Evolutionary conservation across 1,140 invertebrate species (phyloP), one percentile per base, ranked within the genome.

Genomic region (Plodia interpunctella): DNA sequence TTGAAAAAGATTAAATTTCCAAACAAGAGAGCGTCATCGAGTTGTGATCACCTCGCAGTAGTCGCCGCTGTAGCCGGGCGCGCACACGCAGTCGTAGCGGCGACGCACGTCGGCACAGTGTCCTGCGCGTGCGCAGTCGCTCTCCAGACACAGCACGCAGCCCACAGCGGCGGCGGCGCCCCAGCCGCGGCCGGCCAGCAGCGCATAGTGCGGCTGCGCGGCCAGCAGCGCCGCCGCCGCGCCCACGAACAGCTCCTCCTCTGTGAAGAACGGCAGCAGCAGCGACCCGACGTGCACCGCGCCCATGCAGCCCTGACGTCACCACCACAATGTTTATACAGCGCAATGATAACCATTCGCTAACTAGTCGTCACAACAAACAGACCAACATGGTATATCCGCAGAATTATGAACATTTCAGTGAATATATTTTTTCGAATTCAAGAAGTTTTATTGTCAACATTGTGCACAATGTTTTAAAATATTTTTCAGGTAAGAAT

Each of bases 221-320:
- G 83, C 85, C 15, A 90, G 78, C 66, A 88, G 68, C 19, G 72
- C 71, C 15, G 83, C 84, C 28, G 83, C 74, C 19, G 90, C 88
- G 59, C 93, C 93, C 49, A 92, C 91, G 80, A 95, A 95, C 44
- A 96, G 91, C 79, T 95, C 92, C 49, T 92, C 87, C 66, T 93
- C 92, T 30, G 93, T 92, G 81, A 97, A 98, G 81, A 96, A 99
- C n/a, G 98, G 97, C 35, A 98, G 83, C 15, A 98, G 91, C 61
- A 97, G 91, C 44, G 92, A 92, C 13, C 95, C 96, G 58, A 99
- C 94, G 62, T 96, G 92, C 20, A 98, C 94, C 82, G 98, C 96
- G n/a, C 95, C 94, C 59, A 99, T 83, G 80, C 98, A 99, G 1
- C 98, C 98, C 90, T 97, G 6, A 25, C n/a, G n/a, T n/a, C n/a